phyloP scores from a whole-genome alignment of 2,113 vertebrate species.

The Phyllopteryx taeniolatus region DNA sequence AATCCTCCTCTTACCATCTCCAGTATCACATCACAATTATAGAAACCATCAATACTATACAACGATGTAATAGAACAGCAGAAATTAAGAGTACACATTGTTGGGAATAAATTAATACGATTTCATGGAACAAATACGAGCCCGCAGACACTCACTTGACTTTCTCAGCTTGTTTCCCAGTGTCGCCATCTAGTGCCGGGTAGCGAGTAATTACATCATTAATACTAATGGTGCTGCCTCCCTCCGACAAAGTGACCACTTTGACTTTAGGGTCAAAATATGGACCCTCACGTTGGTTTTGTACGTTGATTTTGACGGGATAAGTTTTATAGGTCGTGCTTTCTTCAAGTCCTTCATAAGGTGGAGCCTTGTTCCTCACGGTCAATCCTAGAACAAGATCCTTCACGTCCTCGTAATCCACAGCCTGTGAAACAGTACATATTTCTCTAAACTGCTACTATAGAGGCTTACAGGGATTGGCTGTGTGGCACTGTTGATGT shows the following conservation, averaged over 20 bases:
- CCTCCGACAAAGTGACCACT: constrained; percentile 70
- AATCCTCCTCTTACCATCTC: too few species aligned
- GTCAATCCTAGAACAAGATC: constrained; percentile 73
- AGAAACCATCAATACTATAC: too few species aligned
- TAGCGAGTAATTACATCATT: constrained; percentile 63
- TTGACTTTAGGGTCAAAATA: constrained; percentile 75
- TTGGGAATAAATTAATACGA: neutral
- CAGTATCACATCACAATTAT: too few species aligned
- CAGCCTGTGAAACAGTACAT: constrained; percentile 61
- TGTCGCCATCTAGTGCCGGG: constrained; percentile 81
- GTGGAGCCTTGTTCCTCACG: constrained; percentile 71
- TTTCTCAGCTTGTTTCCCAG: constrained; percentile 74
- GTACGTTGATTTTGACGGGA: constrained; percentile 75
- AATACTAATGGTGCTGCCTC: constrained; percentile 43
- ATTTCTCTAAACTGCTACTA: neutral
- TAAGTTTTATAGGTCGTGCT: constrained; percentile 44
- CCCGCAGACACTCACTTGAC: constrained; percentile 72
- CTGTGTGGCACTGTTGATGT: neutral
- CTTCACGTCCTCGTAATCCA: constrained; percentile 83
- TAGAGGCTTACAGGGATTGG: neutral
- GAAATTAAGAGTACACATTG: too few species aligned
- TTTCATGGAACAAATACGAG: constrained; percentile 1
- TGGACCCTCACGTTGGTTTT: constrained; percentile 81
- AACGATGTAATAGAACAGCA: too few species aligned
- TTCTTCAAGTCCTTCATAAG: neutral